phyloP scores from a whole-genome alignment of 2,113 vertebrate species.

The Myrmecobius fasciatus region DNA sequence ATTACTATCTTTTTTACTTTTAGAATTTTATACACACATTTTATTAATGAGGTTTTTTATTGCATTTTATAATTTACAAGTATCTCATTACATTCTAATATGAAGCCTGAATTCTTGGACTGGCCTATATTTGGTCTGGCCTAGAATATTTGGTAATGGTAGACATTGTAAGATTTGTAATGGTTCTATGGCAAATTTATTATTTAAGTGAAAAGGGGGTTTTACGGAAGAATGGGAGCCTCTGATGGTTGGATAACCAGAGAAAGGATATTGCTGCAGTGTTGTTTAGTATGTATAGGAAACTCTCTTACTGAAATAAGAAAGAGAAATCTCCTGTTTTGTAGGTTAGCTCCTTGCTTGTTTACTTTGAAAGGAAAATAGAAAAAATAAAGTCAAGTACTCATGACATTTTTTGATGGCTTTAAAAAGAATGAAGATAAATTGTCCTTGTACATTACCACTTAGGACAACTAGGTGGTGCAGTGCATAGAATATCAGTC shows the following conservation, averaged over 20 bases:
- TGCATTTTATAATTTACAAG: neutral
- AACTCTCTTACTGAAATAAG: neutral
- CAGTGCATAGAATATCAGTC: neutral
- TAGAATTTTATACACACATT: neutral
- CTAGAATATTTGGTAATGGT: neutral
- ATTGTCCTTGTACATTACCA: neutral
- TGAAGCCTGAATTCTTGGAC: neutral
- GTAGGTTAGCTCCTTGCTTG: too few species aligned
- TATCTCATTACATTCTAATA: neutral
- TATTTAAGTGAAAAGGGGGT: neutral
- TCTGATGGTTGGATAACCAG: neutral
- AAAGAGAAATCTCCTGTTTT: neutral
- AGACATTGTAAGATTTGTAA: neutral
- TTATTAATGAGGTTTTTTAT: neutral
- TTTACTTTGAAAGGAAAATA: neutral
- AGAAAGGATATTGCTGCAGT: neutral
- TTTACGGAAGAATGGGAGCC: neutral
- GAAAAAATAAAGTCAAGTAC: neutral
- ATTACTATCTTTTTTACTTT: neutral
- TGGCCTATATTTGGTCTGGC: neutral
- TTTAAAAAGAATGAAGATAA: neutral
- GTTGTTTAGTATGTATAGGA: neutral
- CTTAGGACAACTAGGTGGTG: neutral
- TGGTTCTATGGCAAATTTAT: neutral
- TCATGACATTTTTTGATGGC: neutral